phyloP scores from a whole-genome alignment of 2,797 vertebrate genomes.

The Sciurus carolinensis region DNA sequence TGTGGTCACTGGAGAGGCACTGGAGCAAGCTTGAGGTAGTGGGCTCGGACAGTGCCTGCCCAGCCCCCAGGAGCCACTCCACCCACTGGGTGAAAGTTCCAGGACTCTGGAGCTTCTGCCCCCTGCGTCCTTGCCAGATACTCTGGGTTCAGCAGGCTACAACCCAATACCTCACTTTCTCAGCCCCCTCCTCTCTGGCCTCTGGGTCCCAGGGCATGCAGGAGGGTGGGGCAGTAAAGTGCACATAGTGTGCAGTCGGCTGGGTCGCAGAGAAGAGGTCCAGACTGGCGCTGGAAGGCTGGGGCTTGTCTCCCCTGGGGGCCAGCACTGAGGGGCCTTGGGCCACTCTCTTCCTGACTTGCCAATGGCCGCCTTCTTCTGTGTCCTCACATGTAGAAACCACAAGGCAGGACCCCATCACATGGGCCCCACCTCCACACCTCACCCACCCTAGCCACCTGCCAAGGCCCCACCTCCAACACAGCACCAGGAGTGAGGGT shows the following conservation, averaged over 20 bases:
- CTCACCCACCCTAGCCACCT: too few relatives aligned
- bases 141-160: too few relatives aligned
- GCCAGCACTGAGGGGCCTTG: too few relatives aligned
- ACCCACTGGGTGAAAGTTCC: neutral
- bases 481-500: too few relatives aligned
- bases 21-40: too few relatives aligned
- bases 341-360: neutral
- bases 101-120: neutral
- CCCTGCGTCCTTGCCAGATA: accelerated
- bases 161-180: neutral
- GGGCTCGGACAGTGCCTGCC: accelerated
- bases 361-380: neutral
- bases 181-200: neutral
- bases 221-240: neutral
- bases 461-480: neutral
- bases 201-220: too few relatives aligned
- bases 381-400: too few relatives aligned
- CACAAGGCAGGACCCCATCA: neutral
- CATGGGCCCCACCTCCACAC: too few relatives aligned
- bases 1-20: neutral
- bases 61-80: neutral
- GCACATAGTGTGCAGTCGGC: accelerated
- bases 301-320: neutral
- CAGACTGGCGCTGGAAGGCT: accelerated
- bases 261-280: neutral